Base-by-base conservation (phyloP, 2,113 vertebrate genomes). In the Dipodomys ordii region DNA sequence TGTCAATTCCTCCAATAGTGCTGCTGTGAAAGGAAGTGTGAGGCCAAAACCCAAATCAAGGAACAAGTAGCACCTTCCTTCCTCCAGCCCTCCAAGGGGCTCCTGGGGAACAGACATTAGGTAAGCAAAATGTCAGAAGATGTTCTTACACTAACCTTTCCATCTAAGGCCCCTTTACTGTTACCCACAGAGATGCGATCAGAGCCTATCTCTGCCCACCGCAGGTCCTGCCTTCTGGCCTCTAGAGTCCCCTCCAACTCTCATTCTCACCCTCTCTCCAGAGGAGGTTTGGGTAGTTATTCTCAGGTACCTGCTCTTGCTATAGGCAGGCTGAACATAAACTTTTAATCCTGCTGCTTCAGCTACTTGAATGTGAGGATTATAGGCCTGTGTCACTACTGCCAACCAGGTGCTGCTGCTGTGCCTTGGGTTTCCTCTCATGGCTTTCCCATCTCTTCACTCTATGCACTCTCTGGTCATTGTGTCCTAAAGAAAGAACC, bases 81-180 rank as follows among this genome's bases (percentile, higher is more conserved):
- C 69, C 28, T 18, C 23, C 25, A 49, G 11, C 44, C 15, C 46
- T 76, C 12, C 28, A 73, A 69, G 39, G 44, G 57, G n/a, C 73
- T 87, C n/a, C 27, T 68, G 30, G 46, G 71, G 46, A 90, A 80
- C 39, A 35, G 72, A 92, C 12, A 28, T 93, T 46, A 62, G 27
- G 79, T 72, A 77, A 87, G 49, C 53, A 32, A 86, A 84, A 35
- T 13, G 5, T 7, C 16, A 64, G 53, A 39, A 78, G 5, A 30
- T 35, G 46, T 64, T 92, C 35, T 92, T 92, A 30, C 19, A 53
- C 12, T 19, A n/a, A 82, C 30, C 27, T 93, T 71, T 89, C 18
- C 19, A 64, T 13, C 2, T 1, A 89, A 44, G 30, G 44, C 27
- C 32, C 44, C 65, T 49, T 49, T 30, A 6, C 12, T 18, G 83